Base-by-base conservation (phyloP, 1,140 invertebrate genomes). In the Calycopis cecrops region DNA sequence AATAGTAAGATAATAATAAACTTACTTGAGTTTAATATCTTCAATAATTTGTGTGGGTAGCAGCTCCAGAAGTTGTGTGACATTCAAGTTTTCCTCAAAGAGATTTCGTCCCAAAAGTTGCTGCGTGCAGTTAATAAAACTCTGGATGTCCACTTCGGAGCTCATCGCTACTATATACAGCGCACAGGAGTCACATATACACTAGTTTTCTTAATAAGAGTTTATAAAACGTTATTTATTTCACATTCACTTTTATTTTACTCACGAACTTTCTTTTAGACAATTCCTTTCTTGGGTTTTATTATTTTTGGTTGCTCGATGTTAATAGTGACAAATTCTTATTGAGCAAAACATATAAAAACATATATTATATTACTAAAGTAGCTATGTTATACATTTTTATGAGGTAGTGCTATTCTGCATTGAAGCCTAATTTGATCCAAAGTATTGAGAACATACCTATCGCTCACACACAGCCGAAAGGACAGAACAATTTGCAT, bases 1-100 rank as follows among this genome's bases (percentile, higher is more conserved):
- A 28, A 28, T 28, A 42, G n/a, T 52, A 54, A 49, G n/a, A 35
- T 28, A 52, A 61, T 14, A 42, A 28, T 28, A 28, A 54, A 81
- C 82, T 82, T 73, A 85, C 80, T 82, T 85, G 8, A 85, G 64
- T 47, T 77, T 71, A 18, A 84, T 76, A 58, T 84, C 77, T 44
- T 83, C 79, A 6, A 73, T 68, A 12, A 85, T 64, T 58, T 80
- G 68, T 40, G 59, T 70, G 0, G 80, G 80, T 10, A 85, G 60
- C 17, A 81, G 38, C 38, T 86, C 79, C 52, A 84, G 56, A 17
- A 84, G 63, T 52, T 84, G 77, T 0, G 82, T 73, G n/a, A 83
- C 73, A 55, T 84, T 86, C 7, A 79, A 69, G 44, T 63, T 62
- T 12, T 76, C 74, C 74, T 76, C 82, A 3, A 63, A 59, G 28